These are phyloP conservation scores for Hydrolagus colliei DNA, from an alignment of 2,797 vertebrate species.

Conservation along the genomic window DNA sequence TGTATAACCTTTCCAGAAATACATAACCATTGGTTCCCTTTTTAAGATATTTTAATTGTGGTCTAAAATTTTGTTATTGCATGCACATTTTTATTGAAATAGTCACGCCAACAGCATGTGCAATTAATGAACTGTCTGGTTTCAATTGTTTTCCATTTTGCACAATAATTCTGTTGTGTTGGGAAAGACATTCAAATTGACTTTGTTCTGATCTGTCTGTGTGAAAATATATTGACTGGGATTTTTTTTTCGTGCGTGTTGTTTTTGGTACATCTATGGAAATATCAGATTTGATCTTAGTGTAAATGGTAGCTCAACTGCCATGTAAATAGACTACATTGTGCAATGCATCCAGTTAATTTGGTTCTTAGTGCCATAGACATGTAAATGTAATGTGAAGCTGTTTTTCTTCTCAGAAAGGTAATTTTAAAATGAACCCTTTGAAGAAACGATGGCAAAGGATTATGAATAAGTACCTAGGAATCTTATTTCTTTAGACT, in stretches of 20 bases:
- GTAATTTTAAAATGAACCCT: not conserved
- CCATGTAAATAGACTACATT: not conserved
- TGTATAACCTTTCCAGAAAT: not conserved
- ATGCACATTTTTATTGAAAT: not conserved
- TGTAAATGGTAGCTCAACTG: not conserved
- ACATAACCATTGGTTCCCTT: not conserved
- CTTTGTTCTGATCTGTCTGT: not conserved
- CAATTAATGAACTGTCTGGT: not conserved
- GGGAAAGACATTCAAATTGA: not conserved
- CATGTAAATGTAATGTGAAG: not conserved
- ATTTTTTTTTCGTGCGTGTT: not conserved
- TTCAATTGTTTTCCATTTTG: not conserved
- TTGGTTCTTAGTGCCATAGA: not conserved
- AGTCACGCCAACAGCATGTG: not conserved
- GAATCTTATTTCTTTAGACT: not conserved
- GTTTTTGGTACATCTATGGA: not conserved
- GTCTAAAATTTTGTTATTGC: not conserved
- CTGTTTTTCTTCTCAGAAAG: not conserved
- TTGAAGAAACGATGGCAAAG: not conserved
- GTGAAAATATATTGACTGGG: not conserved
- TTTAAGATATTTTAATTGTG: not conserved
- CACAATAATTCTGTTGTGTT: not conserved
- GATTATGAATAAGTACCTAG: not conserved
- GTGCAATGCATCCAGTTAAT: not conserved
- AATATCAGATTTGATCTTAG: not conserved